phyloP scores from a whole-genome alignment of 2,797 vertebrate species.

The Triplophysa bombifrons region DNA sequence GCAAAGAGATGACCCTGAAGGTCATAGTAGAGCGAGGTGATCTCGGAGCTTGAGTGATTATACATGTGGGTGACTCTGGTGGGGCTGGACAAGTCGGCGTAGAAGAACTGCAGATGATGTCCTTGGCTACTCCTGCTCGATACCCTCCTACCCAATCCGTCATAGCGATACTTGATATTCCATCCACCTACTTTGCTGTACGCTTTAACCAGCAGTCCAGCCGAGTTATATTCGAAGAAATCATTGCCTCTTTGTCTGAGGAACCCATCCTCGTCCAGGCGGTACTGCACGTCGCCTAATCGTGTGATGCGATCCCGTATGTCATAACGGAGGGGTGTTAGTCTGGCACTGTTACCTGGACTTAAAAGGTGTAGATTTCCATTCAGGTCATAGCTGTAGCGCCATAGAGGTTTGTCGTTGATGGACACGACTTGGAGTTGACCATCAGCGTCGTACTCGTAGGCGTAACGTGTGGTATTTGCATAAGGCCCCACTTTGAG shows the following conservation, averaged over 20 bases:
- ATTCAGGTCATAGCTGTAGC: constrained; percentile 97
- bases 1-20: constrained; percentile 97
- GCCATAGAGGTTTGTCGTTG: constrained; percentile 96
- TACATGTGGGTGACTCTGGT: constrained; percentile 97
- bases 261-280: constrained; percentile 95
- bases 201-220: constrained; percentile 89
- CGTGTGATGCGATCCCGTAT: constrained; percentile 92
- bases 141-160: constrained; percentile 92
- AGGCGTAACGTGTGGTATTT: constrained; percentile 95
- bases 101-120: constrained; percentile 97
- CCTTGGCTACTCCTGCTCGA: constrained; percentile 88
- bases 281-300: constrained; percentile 92
- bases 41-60: constrained; percentile 97
- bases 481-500: constrained; percentile 97
- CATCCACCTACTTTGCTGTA: constrained; percentile 90
- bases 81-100: constrained; percentile 92
- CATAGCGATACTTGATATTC: constrained; percentile 93
- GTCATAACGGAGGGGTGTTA: constrained; percentile 93
- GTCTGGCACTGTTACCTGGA: constrained; percentile 92
- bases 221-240: constrained; percentile 95
- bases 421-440: constrained; percentile 95
- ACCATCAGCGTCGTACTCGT: constrained; percentile 94
- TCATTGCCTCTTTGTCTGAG: constrained; percentile 91
- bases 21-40: constrained; percentile 97
- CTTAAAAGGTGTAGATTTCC: constrained; percentile 96